Base-by-base conservation (phyloP, 2,888 invertebrate species). In the Noctua fimbriata region DNA sequence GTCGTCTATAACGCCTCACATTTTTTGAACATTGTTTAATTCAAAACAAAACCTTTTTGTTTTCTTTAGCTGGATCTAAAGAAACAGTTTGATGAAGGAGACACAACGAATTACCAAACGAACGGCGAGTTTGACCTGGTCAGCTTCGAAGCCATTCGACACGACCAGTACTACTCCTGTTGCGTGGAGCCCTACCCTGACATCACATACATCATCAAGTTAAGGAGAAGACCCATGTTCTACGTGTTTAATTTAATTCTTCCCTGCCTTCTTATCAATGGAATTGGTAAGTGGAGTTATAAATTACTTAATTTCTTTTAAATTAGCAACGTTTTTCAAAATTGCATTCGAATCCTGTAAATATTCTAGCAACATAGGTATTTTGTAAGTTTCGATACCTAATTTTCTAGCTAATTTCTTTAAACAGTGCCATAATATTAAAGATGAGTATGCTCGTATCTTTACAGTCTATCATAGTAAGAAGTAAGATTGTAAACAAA, bases 71-170 rank as follows among this genome's bases (percentile, higher is more conserved):
- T 98, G 92, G 98, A 98, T 91, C 94, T 98, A 72, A 97, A 98
- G 86, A 97, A 98, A 91, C 98, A 98, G 91, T 98, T 98, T 75
- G 98, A 98, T 91, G 98, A 98, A 91, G 99, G 99, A 0, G 99
- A 99, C 94, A 97, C 98, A 73, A 98, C 98, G 88, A 99, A 99
- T 96, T 99, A 99, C 94, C 98, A 99, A 92, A 98, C 98, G n/a
- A 99, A 99, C 93, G 98, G 98, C 1, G 99, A 99, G 95, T 99
- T 99, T 95, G 98, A 98, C 93, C 95, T 99, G 87, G 97, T 98
- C 84, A 98, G 98, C 92, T 98, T 98, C 92, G 98, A 98, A 1
- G 98, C 98, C 1, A 97, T 97, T 83, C 97, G 98, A 86, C 98
- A 98, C 94, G 97, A 98, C 80, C 97, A 98, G 92, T 97, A 97